Evolutionary conservation across 2,113 vertebrate genomes (phyloP).

Genomic region (Psilopsiagon aurifrons): DNA sequence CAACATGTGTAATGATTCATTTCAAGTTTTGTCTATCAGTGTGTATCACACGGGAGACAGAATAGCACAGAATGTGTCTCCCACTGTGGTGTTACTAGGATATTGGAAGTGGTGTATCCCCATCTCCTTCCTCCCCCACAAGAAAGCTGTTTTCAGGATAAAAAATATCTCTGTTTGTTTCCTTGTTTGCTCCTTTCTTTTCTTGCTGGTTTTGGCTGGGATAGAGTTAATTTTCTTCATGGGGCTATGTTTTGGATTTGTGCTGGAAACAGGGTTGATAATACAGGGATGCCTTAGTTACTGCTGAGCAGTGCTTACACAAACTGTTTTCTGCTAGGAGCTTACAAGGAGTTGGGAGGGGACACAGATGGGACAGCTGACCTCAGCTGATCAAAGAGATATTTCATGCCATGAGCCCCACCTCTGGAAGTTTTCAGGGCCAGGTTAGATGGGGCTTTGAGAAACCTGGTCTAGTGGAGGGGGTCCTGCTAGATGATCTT

Average conservation of each 20-base stretch:
- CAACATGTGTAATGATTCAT: neutral
- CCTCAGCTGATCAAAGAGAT: neutral
- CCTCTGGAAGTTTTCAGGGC: neutral
- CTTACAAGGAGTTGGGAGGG: neutral
- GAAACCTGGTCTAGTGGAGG: neutral
- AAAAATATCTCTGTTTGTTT: neutral
- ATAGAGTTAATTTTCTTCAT: neutral
- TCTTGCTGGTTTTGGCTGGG: neutral
- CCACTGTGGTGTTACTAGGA: neutral
- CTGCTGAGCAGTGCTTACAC: neutral
- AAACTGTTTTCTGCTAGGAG: neutral
- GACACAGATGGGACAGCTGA: neutral
- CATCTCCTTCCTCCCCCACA: neutral
- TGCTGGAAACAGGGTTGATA: neutral
- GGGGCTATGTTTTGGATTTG: neutral
- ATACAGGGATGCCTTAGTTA: neutral
- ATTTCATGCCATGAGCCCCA: neutral
- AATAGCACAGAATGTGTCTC: neutral
- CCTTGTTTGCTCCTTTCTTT: neutral
- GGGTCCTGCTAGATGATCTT: neutral
- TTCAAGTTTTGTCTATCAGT: neutral
- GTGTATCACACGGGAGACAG: neutral
- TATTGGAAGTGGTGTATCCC: neutral
- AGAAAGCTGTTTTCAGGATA: neutral
- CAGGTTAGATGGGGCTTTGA: neutral